A percentile compares a stretch with the other conserved stretches of the same genome.
phyloP scores from a whole-genome alignment of 2,888 invertebrate genomes.

The Rutpela maculata region DNA sequence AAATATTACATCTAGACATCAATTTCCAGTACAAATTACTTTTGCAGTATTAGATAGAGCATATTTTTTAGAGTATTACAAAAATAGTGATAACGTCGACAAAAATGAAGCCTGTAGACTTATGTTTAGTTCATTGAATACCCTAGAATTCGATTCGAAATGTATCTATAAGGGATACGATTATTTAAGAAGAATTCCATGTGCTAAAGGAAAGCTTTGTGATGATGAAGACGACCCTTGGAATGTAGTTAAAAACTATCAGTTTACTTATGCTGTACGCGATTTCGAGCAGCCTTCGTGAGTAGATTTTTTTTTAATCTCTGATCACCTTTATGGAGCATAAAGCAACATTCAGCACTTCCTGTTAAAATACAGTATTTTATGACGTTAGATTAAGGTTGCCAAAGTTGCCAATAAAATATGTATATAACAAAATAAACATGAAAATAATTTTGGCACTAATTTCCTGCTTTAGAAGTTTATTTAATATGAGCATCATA shows the following conservation, averaged over 20 bases:
- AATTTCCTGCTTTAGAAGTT: too few species aligned
- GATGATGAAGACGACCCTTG: constrained; percentile 89
- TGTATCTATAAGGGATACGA: constrained; percentile 88
- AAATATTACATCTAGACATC: constrained; percentile 87
- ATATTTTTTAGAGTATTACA: constrained; percentile 93
- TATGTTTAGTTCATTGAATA: constrained; percentile 91
- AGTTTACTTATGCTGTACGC: constrained; percentile 95
- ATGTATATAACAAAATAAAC: too few species aligned
- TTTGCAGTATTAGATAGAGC: constrained; percentile 93
- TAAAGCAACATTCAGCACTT: background rate
- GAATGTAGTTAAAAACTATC: constrained; percentile 91
- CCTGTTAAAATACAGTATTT: background rate
- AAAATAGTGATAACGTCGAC: constrained; percentile 81
- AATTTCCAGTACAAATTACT: constrained; percentile 83
- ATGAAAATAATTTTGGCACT: too few species aligned
- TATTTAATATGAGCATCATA: too few species aligned
- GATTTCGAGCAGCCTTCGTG: constrained; percentile 93
- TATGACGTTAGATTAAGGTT: background rate
- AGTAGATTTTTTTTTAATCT: constrained; percentile 50
- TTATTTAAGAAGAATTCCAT: constrained; percentile 91
- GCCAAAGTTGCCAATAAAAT: too few species aligned
- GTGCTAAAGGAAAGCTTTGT: constrained; percentile 85
- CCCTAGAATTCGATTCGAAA: constrained; percentile 88
- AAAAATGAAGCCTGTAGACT: constrained; percentile 86
- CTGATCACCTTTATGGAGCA: background rate